These are phyloP conservation scores for Jordanella pulchra DNA, from an alignment of 2,797 vertebrate species.

Conservation along the genomic window DNA sequence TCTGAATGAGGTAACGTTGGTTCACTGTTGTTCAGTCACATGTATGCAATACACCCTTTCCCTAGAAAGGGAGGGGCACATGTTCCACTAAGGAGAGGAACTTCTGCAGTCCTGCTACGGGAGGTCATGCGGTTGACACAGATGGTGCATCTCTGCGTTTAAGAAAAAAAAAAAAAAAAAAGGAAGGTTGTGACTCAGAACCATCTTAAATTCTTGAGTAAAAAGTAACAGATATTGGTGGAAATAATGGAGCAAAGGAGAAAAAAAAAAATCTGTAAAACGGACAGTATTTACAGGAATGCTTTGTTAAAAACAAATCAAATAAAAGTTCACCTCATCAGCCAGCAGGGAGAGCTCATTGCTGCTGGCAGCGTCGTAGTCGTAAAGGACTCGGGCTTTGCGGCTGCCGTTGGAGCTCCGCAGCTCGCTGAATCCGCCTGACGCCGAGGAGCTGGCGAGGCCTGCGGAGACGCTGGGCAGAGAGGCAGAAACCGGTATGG, in stretches of 20 bases:
- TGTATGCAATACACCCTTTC: conserved; percentile 17
- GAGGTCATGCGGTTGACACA: neutral
- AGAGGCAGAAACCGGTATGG: conserved; percentile 82
- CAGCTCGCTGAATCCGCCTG: conserved; percentile 87
- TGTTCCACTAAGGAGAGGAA: conserved; percentile 13
- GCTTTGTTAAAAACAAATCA: neutral
- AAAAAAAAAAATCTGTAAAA: neutral
- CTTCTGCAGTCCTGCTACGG: neutral
- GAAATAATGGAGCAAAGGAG: neutral
- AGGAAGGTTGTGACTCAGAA: neutral
- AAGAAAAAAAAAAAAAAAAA: neutral
- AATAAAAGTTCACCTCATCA: conserved; percentile 88
- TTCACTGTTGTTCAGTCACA: conserved; percentile 31
- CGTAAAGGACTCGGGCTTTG: conserved; percentile 96
- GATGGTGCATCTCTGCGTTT: neutral
- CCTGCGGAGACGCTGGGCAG: conserved; percentile 83
- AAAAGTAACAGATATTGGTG: neutral
- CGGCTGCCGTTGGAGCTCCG: conserved; percentile 88
- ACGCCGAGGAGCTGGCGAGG: conserved; percentile 67
- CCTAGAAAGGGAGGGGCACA: conserved; percentile 26
- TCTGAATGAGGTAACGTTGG: neutral
- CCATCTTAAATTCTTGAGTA: neutral
- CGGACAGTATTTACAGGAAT: neutral
- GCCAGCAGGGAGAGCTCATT: conserved; percentile 95
- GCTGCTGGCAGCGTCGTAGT: conserved; percentile 97